A percentile compares a stretch with the other conserved stretches of the same genome.
Evolutionary conservation across 2,113 vertebrate genomes (phyloP).

Genomic region (Muntiacus muntjak): DNA sequence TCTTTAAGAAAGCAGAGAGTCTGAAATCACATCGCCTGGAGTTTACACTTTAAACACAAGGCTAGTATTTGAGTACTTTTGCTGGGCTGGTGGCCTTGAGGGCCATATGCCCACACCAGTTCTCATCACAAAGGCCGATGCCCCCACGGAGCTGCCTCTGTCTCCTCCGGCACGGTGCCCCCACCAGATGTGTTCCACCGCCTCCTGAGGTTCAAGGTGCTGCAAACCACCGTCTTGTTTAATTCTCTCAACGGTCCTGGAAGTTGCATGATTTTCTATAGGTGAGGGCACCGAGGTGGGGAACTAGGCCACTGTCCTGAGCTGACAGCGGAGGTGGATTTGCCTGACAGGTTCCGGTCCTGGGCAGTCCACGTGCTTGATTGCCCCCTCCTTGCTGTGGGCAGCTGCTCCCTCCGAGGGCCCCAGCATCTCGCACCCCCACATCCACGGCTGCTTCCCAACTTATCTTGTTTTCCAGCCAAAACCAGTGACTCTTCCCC

Average conservation of each 20-base stretch:
- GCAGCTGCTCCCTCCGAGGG: neutral
- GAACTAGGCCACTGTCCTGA: neutral
- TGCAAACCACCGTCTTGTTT: neutral
- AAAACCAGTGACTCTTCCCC: neutral
- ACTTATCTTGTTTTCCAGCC: neutral
- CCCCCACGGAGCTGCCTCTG: neutral
- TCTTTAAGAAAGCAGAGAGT: neutral
- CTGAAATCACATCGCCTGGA: neutral
- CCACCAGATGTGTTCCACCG: rapidly evolving
- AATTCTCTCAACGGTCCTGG: neutral
- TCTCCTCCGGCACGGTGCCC: rapidly evolving
- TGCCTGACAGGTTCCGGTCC: neutral
- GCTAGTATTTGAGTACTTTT: neutral
- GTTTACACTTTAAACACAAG: neutral
- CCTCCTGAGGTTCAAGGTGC: neutral
- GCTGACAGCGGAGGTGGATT: neutral
- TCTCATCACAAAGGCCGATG: neutral
- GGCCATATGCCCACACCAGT: neutral
- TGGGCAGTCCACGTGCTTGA: neutral
- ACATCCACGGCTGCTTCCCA: neutral
- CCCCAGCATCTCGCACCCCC: neutral
- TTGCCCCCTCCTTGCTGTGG: neutral
- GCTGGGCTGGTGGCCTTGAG: neutral
- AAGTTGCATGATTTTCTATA: neutral
- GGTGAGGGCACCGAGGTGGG: neutral